Evolutionary conservation across 1,140 invertebrate species (phyloP), one percentile per base, ranked within the genome.

Genomic region (Panagrolaimus sp.): DNA sequence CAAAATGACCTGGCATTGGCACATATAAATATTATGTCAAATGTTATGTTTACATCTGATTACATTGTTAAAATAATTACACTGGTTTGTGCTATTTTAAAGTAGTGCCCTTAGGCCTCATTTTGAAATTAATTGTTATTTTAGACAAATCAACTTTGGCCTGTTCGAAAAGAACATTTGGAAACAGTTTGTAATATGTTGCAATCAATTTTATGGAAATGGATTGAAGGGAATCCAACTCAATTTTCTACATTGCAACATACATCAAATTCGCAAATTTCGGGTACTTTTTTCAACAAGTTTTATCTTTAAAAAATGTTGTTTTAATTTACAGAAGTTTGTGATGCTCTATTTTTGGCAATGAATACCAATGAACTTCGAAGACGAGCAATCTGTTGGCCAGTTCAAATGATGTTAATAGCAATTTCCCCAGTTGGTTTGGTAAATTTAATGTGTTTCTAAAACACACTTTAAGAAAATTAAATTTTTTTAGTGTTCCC

Each of bases 1-100:
- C 90, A 88, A 80, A 91, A 89, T 73, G 94, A 96, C 83, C 93
- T 96, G 85, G 93, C 96, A 84, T 91, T 90, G 83, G 92, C 91
- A 77, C 94, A 97, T 84, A 93, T 97, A 83, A 94, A 97, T 86
- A 86, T 98, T 46, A 97, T 98, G 83, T 93, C 96, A 85, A 91
- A 96, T 85, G 94, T 98, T 75, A 95, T 95, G 84, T 90, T 96
- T 73, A 93, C 96, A 85, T 88, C 93, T 73, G 83, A 88, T 38
- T 88, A 91, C 83, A 87, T 98, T 43, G 90, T 88, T 9, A 90
- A 89, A 83, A 87, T 96, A 47, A 85, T 96, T n/a, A 88, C 86
- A 83, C 88, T 46, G 65, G n/a, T 63, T 47, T 38, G 65, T 24
- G 8, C n/a, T 38, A 14, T 43, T 12, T n/a, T n/a, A 14, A 55